Evolutionary conservation across 30 jellyfish, hydroid and myxozoan species (phyloP).

Genomic region (Hydractinia symbiolongicarpus): DNA sequence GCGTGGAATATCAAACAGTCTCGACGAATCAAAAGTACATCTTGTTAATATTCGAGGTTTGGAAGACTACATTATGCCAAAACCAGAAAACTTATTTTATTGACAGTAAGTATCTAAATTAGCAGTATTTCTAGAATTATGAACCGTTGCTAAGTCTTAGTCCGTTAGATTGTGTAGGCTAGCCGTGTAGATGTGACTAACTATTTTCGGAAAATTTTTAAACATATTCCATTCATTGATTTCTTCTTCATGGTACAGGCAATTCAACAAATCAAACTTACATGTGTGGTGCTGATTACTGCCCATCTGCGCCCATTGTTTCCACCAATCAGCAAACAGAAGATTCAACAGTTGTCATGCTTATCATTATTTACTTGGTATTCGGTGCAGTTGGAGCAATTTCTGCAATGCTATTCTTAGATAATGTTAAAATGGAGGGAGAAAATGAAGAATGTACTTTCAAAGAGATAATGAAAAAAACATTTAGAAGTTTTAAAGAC

Average conservation of each 20-base stretch:
- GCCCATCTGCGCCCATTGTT: slow-evolving; percentile 40
- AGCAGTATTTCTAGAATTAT: too few relatives aligned
- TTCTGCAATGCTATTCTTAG: slow-evolving; percentile 30
- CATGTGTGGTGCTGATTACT: slow-evolving; percentile 74
- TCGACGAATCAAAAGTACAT: too few relatives aligned
- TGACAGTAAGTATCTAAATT: too few relatives aligned
- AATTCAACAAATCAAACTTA: neutral
- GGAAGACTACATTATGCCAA: too few relatives aligned
- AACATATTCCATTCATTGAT: too few relatives aligned
- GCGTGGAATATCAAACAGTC: too few relatives aligned
- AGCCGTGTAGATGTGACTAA: too few relatives aligned
- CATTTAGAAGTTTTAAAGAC: slow-evolving; percentile 51
- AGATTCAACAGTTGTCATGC: slow-evolving; percentile 32
- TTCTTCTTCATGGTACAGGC: neutral
- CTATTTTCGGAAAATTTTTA: too few relatives aligned
- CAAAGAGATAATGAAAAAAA: slow-evolving; percentile 46
- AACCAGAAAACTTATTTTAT: too few relatives aligned
- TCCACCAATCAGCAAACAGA: slow-evolving; percentile 13
- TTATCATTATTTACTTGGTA: slow-evolving; percentile 57
- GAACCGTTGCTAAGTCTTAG: too few relatives aligned
- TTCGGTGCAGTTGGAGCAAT: slow-evolving; percentile 47
- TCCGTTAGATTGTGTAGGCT: too few relatives aligned
- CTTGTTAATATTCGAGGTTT: too few relatives aligned
- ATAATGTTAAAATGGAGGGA: slow-evolving; percentile 25
- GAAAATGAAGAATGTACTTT: slow-evolving; percentile 35